phyloP scores from a whole-genome alignment of 35 echinoderm and acorn worm species.

The Antedon bifida region DNA sequence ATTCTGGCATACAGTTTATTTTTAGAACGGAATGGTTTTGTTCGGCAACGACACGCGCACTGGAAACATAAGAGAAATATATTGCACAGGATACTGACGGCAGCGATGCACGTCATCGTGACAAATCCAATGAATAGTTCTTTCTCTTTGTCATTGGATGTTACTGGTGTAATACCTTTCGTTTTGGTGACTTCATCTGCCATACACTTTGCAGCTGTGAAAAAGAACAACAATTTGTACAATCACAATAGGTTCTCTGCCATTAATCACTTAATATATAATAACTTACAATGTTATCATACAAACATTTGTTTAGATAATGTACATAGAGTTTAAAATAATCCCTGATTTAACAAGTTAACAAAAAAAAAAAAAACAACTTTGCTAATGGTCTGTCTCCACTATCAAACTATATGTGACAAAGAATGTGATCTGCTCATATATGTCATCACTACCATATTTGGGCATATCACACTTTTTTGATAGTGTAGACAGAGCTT shows the following conservation, averaged over 20 bases:
- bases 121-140: slow-evolving; percentile 27
- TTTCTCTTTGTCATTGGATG: slow-evolving; percentile 30
- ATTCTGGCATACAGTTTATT: background rate
- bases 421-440: no score
- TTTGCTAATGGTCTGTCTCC: no score
- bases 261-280: background rate
- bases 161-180: slow-evolving; percentile 9
- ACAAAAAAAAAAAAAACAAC: no score
- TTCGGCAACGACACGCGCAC: slow-evolving; percentile 39
- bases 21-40: background rate
- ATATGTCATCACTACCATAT: no score
- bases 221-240: background rate
- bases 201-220: slow-evolving; percentile 65
- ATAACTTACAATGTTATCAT: background rate
- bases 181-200: slow-evolving; percentile 25
- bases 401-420: no score
- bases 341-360: no score
- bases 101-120: slow-evolving; percentile 8
- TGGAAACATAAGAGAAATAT: slow-evolving; percentile 49
- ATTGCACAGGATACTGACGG: slow-evolving; percentile 61
- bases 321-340: no score
- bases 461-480: no score
- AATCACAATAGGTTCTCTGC: background rate
- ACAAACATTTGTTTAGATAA: no score
- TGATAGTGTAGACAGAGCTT: no score